A percentile compares a stretch with the other conserved stretches of the same genome.
Conservation (phyloP, 2,113 vertebrate genomes). For the Chaetodon auriga region DNA sequence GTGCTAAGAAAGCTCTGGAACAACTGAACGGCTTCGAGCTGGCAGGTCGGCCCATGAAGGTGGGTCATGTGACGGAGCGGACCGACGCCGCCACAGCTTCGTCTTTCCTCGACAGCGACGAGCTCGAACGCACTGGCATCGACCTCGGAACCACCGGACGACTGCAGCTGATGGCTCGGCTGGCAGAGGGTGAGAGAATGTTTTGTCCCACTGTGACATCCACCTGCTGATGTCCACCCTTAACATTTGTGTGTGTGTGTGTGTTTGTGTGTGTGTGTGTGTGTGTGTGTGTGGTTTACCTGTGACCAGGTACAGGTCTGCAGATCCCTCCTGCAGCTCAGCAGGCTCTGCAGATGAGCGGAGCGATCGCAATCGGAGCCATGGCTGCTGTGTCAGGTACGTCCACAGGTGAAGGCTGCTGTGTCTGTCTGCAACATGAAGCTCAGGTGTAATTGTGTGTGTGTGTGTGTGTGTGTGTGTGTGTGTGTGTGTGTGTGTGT, state of each 20-base stretch:
- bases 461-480: slow-evolving; percentile 1
- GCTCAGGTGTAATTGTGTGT: no score
- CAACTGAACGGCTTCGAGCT: slow-evolving; percentile 97
- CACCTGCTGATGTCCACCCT: not conserved
- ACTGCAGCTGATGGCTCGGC: slow-evolving; percentile 95
- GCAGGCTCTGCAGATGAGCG: slow-evolving; percentile 97
- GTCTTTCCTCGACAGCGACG: slow-evolving; percentile 94
- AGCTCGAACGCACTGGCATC: slow-evolving; percentile 94
- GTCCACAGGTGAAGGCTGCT: no score
- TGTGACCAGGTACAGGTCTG: slow-evolving; percentile 89
- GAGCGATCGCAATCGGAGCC: slow-evolving; percentile 94
- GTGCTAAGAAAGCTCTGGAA: slow-evolving; percentile 97
- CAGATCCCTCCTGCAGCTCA: slow-evolving; percentile 98
- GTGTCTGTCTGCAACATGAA: not conserved
- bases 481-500: slow-evolving; percentile 12
- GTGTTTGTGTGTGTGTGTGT: not conserved
- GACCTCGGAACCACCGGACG: slow-evolving; percentile 95
- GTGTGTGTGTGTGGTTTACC: not conserved
- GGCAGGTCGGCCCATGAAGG: slow-evolving; percentile 97
- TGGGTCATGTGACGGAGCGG: slow-evolving; percentile 96
- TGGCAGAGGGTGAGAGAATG: slow-evolving; percentile 89
- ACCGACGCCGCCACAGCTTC: slow-evolving; percentile 92
- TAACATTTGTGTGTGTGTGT: not conserved
- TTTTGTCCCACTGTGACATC: no score
- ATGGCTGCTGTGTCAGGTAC: slow-evolving; percentile 92